Evolutionary conservation across 2,113 vertebrate genomes (phyloP).

Genomic region (Tricholaema leucomelas): DNA sequence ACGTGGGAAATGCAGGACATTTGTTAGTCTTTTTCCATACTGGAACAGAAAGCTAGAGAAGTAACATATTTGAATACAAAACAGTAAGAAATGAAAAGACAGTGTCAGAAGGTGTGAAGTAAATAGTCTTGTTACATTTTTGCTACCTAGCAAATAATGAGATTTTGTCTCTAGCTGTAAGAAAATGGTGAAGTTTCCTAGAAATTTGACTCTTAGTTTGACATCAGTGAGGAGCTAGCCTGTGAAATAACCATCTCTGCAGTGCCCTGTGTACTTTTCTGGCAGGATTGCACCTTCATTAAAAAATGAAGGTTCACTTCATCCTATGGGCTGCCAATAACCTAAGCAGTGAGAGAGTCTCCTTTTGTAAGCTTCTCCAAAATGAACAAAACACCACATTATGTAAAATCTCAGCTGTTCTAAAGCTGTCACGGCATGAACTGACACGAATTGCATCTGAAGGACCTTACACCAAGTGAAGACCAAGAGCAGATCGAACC

Average conservation of each 20-base stretch:
- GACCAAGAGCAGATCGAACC: not conserved
- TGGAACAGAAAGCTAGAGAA: not conserved
- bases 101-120: not conserved
- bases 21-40: not conserved
- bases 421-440: not conserved
- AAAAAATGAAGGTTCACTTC: not conserved
- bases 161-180: not conserved
- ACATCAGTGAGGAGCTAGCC: not conserved
- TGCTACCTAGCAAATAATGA: not conserved
- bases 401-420: not conserved
- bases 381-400: not conserved
- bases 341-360: not conserved
- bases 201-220: not conserved
- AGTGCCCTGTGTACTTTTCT: not conserved
- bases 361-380: not conserved
- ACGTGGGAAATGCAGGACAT: not conserved
- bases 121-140: not conserved
- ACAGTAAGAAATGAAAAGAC: not conserved
- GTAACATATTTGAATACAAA: not conserved
- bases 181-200: not conserved
- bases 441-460: not conserved
- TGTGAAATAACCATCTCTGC: not conserved
- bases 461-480: not conserved
- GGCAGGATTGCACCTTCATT: not conserved
- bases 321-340: not conserved